These are phyloP conservation scores for Numenius phaeopus DNA, from an alignment of 2,797 vertebrate species.

Conservation along the genomic window DNA sequence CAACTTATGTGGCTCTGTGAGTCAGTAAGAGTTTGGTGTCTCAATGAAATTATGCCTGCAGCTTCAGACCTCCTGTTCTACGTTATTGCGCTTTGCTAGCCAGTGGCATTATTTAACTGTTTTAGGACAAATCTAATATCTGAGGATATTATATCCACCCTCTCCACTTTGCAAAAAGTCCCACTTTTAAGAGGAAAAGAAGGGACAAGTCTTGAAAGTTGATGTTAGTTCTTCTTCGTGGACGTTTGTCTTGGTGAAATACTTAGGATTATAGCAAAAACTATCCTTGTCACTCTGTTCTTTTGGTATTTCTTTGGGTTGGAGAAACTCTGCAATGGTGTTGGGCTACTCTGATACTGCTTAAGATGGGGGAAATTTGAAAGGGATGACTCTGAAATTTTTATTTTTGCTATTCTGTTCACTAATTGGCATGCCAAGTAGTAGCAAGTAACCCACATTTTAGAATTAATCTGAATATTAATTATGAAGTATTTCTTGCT, in stretches of 20 bases:
- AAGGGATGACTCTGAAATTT: neutral
- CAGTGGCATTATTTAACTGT: neutral
- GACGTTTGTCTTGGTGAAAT: constrained; percentile 15
- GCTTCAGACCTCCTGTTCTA: neutral
- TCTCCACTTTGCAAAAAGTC: neutral
- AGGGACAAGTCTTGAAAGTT: neutral
- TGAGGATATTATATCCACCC: neutral
- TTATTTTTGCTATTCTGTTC: neutral
- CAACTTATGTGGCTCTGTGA: neutral
- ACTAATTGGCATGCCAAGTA: constrained; percentile 49
- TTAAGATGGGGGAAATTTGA: neutral
- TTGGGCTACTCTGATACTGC: neutral
- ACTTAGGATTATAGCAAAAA: neutral
- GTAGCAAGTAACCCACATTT: neutral
- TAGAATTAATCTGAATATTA: constrained; percentile 51
- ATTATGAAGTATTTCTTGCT: constrained; percentile 61
- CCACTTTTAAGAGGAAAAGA: neutral
- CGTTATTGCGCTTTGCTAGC: neutral
- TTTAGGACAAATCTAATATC: neutral
- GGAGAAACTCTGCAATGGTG: neutral
- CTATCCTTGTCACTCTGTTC: neutral
- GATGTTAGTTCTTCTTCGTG: neutral
- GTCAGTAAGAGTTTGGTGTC: constrained; percentile 3
- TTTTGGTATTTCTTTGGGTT: neutral
- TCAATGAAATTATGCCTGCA: neutral